Evolutionary conservation across 2,113 vertebrate genomes (phyloP), one percentile per base, ranked within the genome.

Genomic region (Boulengeromyrus knoepffleri): DNA sequence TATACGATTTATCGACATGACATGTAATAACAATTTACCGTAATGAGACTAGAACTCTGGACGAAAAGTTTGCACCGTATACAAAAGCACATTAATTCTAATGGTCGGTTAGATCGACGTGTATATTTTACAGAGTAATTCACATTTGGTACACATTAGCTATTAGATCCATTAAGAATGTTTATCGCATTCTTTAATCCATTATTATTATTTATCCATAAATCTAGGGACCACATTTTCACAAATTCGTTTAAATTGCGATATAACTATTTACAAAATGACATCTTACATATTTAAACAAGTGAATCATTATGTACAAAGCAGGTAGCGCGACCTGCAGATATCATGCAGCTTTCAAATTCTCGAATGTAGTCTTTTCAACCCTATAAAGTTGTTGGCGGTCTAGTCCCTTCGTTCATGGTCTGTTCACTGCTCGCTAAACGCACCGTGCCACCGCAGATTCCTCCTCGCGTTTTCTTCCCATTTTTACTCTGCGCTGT

Each of bases 71-170:
- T 99, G 97, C 98, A 99, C 98, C 98, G 98, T 97, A 98, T 99
- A 99, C 98, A 99, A 97, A 99, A 99, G 97, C 97, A 99, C 98
- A 99, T 98, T 98, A 97, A 99, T 98, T 99, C 97, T 99, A 99
- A 97, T 97, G 98, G 95, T 98, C 96, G 97, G 97, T 99, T 98
- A 99, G 97, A 96, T 97, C 96, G 97, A 99, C 97, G 97, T 98
- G 97, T 97, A 98, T 98, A 99, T 98, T 97, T 98, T 99, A 99
- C 98, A 98, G 97, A 98, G 97, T 97, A 98, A 98, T 99, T 99
- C 99, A 99, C 99, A 99, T 99, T 99, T 99, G 98, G 97, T 99
- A 98, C 99, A 99, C 98, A 97, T 97, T 96, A 97, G 98, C 98
- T 99, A 98, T 97, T 97, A 98, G 98, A 99, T 98, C 98, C 97